phyloP scores from a whole-genome alignment of 1,140 invertebrate genomes.

The Apis cerana region DNA sequence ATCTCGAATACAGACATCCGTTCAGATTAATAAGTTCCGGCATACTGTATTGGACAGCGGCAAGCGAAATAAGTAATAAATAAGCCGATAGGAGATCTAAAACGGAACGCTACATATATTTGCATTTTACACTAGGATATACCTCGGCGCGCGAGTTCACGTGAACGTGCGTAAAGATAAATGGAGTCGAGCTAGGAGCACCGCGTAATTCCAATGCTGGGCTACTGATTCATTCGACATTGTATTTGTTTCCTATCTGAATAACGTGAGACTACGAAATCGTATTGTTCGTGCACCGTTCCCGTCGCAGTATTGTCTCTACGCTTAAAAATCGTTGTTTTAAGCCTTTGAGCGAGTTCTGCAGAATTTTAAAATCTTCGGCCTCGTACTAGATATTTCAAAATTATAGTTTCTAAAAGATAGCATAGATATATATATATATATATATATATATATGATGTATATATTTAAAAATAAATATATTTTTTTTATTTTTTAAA shows the following conservation, averaged over 20 bases:
- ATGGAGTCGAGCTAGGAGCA: conserved; percentile 33
- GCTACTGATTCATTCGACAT: conserved; percentile 44
- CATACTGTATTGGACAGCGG: conserved; percentile 6
- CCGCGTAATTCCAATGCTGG: conserved; percentile 40
- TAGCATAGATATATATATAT: too few relatives aligned
- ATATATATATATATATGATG: too few relatives aligned
- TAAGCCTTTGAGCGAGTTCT: background rate
- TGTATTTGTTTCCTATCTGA: conserved; percentile 45
- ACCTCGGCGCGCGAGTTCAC: background rate
- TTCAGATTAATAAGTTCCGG: conserved; percentile 45
- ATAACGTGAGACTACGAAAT: conserved; percentile 30
- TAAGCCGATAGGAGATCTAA: conserved; percentile 43
- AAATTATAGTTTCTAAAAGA: too few relatives aligned
- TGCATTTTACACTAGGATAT: conserved; percentile 26
- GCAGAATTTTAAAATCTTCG: background rate
- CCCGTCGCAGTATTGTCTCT: conserved; percentile 15
- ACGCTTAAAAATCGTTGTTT: background rate
- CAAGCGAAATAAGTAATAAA: conserved; percentile 39
- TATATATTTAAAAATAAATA: too few relatives aligned
- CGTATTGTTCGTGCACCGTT: conserved; percentile 27
- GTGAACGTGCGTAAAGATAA: conserved; percentile 33
- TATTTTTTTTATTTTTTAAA: background rate
- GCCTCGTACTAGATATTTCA: background rate
- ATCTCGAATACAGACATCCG: conserved; percentile 31
- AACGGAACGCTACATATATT: conserved; percentile 31